A percentile compares a stretch with the other conserved stretches of the same genome.
phyloP scores from a whole-genome alignment of 2,888 invertebrate genomes.

The Perithous albicinctus region DNA sequence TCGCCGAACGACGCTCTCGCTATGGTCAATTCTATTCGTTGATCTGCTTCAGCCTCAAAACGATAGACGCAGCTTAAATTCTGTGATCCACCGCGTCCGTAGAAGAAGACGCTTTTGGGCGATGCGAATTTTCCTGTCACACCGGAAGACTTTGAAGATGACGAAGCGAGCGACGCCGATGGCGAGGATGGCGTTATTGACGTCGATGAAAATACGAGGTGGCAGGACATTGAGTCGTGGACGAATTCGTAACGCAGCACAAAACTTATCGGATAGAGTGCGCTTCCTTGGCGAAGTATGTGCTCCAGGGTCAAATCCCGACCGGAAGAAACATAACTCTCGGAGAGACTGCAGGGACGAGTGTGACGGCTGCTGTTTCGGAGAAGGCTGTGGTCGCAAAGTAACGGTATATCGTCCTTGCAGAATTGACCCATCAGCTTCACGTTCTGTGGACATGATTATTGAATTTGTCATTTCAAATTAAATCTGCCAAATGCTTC shows the following conservation, averaged over 20 bases:
- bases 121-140: constrained; percentile 89
- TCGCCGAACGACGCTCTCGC: constrained; percentile 90
- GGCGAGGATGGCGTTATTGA: constrained; percentile 71
- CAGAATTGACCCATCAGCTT: constrained; percentile 90
- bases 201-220: constrained; percentile 81
- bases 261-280: constrained; percentile 91
- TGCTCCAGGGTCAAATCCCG: constrained; percentile 92
- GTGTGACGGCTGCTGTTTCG: constrained; percentile 90
- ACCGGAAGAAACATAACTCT: constrained; percentile 92
- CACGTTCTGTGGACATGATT: constrained; percentile 73
- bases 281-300: constrained; percentile 91
- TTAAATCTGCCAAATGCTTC: too few relatives aligned
- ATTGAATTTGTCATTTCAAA: constrained; percentile 8
- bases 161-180: constrained; percentile 70
- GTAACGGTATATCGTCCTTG: constrained; percentile 90
- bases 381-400: constrained; percentile 91
- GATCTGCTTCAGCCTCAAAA: constrained; percentile 90
- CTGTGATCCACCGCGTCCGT: constrained; percentile 92
- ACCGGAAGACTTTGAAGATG: constrained; percentile 62
- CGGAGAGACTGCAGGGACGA: constrained; percentile 89
- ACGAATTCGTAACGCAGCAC: constrained; percentile 93
- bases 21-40: constrained; percentile 90
- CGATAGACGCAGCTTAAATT: constrained; percentile 91
- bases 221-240: constrained; percentile 85
- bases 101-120: constrained; percentile 92